Base-by-base conservation (phyloP, 2,113 vertebrate species). In the Laticauda colubrina region DNA sequence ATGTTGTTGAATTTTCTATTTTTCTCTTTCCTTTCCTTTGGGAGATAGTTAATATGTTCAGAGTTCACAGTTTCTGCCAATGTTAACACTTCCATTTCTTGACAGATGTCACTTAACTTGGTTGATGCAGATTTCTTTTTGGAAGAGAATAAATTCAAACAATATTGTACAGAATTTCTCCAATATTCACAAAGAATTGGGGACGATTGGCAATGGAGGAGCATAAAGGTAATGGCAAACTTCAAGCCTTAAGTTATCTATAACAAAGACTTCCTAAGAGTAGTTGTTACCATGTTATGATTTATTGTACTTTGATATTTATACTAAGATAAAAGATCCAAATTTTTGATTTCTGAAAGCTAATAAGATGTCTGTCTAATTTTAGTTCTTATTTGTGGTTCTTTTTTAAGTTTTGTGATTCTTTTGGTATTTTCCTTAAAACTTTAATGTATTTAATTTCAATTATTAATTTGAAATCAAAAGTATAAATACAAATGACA, bases 141-240 rank as follows among this genome's bases (percentile, higher is more conserved):
- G 96, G 98, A 98, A 94, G 98, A 99, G 95, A 94, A 97, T 88
- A 87, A 59, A 59, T 99, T 99, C 96, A 93, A 93, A 20, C 94
- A 86, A 81, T 97, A 94, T 96, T 99, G 99, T 95, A 95, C 95
- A 95, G 97, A 98, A 91, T 97, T 99, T 90, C 94, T 99, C 88
- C 97, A 97, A 81, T 98, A 96, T 92, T 99, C 99, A 0, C 95
- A 98, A 91, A 94, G 96, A 94, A 98, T 99, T 94, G 96, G 97
- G 45, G 99, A 99, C 61, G 98, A 97, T 3, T 99, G 99, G 99
- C 98, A 98, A 94, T 99, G 99, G 99, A 97, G 96, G 95, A 92
- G 92, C 1, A 96, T 97, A 64, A 97, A 98, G 98, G 99, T 99
- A 97, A 97, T 95, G 89, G 10, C 29, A 90, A 43, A 88, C 2